Percentiles rank a stretch among this genome's conserved stretches.
Evolutionary conservation across 1,140 invertebrate genomes (phyloP).

Genomic region (Ooceraea biroi): DNA sequence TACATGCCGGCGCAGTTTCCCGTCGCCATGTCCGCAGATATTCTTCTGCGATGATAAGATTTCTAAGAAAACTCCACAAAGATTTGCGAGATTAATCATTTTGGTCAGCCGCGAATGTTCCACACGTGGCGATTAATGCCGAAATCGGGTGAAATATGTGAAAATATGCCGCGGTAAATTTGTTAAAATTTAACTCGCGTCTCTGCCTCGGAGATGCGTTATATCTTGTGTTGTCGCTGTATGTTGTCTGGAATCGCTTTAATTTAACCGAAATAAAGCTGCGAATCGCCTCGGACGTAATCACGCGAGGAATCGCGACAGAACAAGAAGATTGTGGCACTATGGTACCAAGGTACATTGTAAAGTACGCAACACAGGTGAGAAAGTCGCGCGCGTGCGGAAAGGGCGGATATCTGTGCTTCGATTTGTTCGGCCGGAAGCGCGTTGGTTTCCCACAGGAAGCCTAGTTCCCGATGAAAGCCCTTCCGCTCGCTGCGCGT

Average conservation of each 20-base stretch:
- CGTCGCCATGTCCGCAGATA: not conserved
- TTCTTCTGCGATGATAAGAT: not conserved
- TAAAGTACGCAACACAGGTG: conserved; percentile 27
- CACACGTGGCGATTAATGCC: not conserved
- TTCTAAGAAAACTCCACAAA: not conserved
- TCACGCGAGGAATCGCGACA: conserved; percentile 2
- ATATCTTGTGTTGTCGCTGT: too few species aligned
- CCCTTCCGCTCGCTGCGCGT: conserved; percentile 42
- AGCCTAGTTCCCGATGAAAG: conserved; percentile 30
- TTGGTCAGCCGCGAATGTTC: not conserved
- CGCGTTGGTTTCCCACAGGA: not conserved
- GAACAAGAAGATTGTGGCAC: conserved; percentile 33
- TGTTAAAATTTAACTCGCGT: not conserved
- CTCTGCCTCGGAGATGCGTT: too few species aligned
- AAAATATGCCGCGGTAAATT: not conserved
- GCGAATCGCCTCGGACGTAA: conserved; percentile 7
- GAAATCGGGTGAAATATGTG: not conserved
- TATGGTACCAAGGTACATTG: conserved; percentile 52
- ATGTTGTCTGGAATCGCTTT: too few species aligned
- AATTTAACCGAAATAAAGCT: not conserved
- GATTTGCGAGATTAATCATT: not conserved
- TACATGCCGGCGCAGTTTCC: conserved; percentile 5
- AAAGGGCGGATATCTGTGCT: not conserved
- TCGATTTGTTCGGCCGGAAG: conserved; percentile 15
- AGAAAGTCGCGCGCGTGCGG: not conserved